These are phyloP conservation scores for Emydoidea blandingii DNA, from an alignment of 2,797 vertebrate species.

Conservation along the genomic window DNA sequence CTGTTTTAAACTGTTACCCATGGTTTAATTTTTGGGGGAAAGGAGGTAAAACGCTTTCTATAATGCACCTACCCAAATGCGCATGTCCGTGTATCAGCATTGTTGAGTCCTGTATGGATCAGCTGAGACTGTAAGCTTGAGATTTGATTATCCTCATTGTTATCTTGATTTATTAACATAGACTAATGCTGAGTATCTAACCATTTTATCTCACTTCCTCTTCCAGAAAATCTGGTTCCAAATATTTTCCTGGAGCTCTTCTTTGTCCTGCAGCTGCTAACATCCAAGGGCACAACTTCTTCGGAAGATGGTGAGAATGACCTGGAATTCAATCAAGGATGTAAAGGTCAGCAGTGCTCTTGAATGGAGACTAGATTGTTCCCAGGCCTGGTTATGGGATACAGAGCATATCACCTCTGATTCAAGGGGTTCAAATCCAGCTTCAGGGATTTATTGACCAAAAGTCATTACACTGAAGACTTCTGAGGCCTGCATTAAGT, in stretches of 20 bases:
- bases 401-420: not conserved
- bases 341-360: slow-evolving; percentile 66
- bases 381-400: not conserved
- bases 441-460: not conserved
- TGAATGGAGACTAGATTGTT: not conserved
- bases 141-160: not conserved
- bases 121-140: not conserved
- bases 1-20: not conserved
- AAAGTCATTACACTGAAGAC: not conserved
- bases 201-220: slow-evolving; percentile 29
- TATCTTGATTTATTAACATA: not conserved
- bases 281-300: slow-evolving; percentile 84
- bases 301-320: slow-evolving; percentile 77
- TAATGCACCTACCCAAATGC: not conserved
- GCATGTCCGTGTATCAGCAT: not conserved
- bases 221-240: slow-evolving; percentile 94
- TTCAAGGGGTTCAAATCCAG: not conserved
- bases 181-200: not conserved
- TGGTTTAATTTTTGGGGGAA: not conserved
- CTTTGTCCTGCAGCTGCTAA: slow-evolving; percentile 95
- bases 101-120: not conserved
- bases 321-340: slow-evolving; percentile 59
- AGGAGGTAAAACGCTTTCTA: not conserved
- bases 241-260: slow-evolving; percentile 98
- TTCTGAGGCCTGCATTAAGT: not conserved